phyloP scores from a whole-genome alignment of 1,140 invertebrate species.

The Danaus plexippus region DNA sequence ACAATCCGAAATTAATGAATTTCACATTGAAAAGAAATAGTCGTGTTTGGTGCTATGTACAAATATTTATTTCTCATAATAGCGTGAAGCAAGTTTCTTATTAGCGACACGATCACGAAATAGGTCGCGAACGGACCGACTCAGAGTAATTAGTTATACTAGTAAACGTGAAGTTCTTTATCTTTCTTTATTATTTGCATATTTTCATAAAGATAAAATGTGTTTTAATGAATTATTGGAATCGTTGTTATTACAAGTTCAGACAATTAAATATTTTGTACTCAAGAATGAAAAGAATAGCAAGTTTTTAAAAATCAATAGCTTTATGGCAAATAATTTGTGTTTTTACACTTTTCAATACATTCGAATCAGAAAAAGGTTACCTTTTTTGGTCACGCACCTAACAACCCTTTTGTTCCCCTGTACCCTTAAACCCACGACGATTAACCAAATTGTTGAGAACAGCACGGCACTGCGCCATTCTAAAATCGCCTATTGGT shows the following conservation, averaged over 20 bases:
- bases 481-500: slow-evolving; percentile 13
- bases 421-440: slow-evolving; percentile 11
- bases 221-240: too few relatives aligned
- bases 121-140: slow-evolving; percentile 18
- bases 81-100: slow-evolving; percentile 22
- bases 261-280: too few relatives aligned
- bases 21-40: slow-evolving; percentile 5
- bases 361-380: slow-evolving; percentile 3
- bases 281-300: too few relatives aligned
- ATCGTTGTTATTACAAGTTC: too few relatives aligned
- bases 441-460: slow-evolving; percentile 48
- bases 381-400: slow-evolving; percentile 7
- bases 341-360: slow-evolving; percentile 3
- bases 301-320: too few relatives aligned
- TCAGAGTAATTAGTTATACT: slow-evolving; percentile 22
- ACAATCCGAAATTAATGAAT: slow-evolving; percentile 8
- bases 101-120: slow-evolving; percentile 25
- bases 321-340: too few relatives aligned
- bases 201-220: slow-evolving; percentile 6
- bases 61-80: slow-evolving; percentile 17
- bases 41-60: slow-evolving; percentile 8
- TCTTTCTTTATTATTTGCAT: slow-evolving; percentile 7
- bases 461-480: slow-evolving; percentile 30
- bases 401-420: not conserved
- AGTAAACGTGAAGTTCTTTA: slow-evolving; percentile 12